phyloP scores from a whole-genome alignment of 2,797 vertebrate species.

The Lophius americanus region DNA sequence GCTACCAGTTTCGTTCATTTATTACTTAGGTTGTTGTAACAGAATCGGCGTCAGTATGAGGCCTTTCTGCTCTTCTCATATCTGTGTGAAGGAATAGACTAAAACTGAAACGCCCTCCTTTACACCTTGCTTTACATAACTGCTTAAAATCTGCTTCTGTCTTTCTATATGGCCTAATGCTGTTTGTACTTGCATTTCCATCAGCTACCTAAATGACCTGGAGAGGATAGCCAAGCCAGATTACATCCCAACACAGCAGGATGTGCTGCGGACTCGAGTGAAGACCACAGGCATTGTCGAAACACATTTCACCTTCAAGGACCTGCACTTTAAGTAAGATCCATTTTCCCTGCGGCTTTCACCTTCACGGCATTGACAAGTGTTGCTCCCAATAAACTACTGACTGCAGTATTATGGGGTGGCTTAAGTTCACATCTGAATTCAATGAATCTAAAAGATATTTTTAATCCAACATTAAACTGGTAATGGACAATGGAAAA shows the following conservation, averaged over 20 bases:
- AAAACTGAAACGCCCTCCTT: constrained; percentile 18
- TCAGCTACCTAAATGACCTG: constrained; percentile 96
- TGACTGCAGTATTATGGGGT: neutral
- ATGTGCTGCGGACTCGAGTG: constrained; percentile 94
- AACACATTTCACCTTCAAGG: constrained; percentile 98
- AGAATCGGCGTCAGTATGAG: neutral
- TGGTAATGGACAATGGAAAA: too few species aligned
- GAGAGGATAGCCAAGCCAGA: constrained; percentile 92
- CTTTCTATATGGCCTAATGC: constrained; percentile 2
- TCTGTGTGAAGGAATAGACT: constrained; percentile 24
- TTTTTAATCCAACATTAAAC: neutral
- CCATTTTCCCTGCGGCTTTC: neutral
- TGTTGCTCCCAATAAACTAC: neutral
- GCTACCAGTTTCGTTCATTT: neutral
- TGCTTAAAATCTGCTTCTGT: neutral
- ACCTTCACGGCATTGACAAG: neutral
- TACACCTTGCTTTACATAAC: neutral
- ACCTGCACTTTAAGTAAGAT: constrained; percentile 96
- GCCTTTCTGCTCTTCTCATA: constrained; percentile 1
- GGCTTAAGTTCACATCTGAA: neutral
- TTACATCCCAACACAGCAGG: constrained; percentile 97
- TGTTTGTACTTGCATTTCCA: constrained; percentile 18
- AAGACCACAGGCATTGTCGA: constrained; percentile 99
- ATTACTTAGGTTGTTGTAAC: neutral
- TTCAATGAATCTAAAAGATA: neutral